A percentile compares a stretch with the other conserved stretches of the same genome.
phyloP scores from a whole-genome alignment of 2,797 vertebrate species.

The Saxicola maurus region DNA sequence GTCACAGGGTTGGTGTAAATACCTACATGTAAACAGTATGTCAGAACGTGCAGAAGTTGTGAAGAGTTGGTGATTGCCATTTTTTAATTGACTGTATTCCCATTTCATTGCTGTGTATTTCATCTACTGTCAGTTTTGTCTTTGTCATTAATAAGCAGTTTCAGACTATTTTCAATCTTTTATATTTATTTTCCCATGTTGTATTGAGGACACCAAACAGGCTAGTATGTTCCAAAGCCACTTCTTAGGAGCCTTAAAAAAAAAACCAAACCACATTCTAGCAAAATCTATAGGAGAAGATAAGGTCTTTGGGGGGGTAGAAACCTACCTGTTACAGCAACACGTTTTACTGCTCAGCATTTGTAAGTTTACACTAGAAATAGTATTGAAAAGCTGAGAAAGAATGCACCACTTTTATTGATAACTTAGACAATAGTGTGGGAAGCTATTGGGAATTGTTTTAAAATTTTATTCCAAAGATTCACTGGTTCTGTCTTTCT shows the following conservation, averaged over 20 bases:
- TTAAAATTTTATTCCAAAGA: neutral
- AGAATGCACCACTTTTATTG: neutral
- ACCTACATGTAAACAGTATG: neutral
- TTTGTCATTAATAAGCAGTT: neutral
- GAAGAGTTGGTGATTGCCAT: neutral
- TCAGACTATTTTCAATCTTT: neutral
- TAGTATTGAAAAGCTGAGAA: neutral
- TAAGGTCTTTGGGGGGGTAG: neutral
- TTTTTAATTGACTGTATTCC: neutral
- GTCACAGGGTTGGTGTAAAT: neutral
- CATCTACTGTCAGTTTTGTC: neutral
- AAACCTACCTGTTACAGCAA: neutral
- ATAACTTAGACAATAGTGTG: neutral
- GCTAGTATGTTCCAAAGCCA: neutral
- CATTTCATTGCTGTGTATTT: neutral
- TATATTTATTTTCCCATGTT: neutral
- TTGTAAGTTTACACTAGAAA: neutral
- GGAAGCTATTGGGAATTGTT: neutral
- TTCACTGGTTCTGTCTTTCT: neutral
- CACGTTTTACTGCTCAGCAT: neutral
- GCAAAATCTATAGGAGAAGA: neutral
- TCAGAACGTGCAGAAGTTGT: neutral
- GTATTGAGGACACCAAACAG: neutral
- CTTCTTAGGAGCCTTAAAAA: neutral
- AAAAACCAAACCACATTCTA: neutral